Percentiles rank a stretch among this genome's conserved stretches.
Conservation (phyloP, 2,797 vertebrate genomes). For the Pagetopsis macropterus region DNA sequence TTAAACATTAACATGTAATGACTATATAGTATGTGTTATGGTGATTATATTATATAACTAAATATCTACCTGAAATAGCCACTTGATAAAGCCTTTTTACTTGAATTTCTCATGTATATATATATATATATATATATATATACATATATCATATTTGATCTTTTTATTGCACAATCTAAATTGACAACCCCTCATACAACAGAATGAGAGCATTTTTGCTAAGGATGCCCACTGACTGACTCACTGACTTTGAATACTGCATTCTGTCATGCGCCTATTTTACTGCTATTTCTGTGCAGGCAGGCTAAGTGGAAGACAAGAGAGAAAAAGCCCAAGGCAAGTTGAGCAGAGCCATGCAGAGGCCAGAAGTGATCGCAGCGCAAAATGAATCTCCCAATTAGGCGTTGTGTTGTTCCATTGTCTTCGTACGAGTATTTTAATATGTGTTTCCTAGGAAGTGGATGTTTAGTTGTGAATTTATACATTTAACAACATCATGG, state of each 20-base stretch:
- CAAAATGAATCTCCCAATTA: slow-evolving; percentile 48
- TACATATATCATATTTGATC: no score
- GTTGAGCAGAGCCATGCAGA: slow-evolving; percentile 35
- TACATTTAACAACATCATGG: background rate
- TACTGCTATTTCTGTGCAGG: slow-evolving; percentile 46
- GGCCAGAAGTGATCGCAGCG: slow-evolving; percentile 47
- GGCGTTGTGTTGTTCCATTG: slow-evolving; percentile 5
- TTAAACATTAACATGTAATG: no score
- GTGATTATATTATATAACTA: no score
- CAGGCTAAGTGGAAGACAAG: slow-evolving; percentile 47
- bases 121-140: no score
- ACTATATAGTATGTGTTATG: no score
- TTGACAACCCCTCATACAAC: no score
- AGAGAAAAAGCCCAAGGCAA: slow-evolving; percentile 33
- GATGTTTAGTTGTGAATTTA: background rate
- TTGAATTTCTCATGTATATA: no score
- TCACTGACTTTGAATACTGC: slow-evolving; percentile 13
- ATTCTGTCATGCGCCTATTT: slow-evolving; percentile 29
- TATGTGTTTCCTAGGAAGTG: slow-evolving; percentile 5
- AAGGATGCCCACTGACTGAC: slow-evolving; percentile 17
- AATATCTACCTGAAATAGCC: no score
- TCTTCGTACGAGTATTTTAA: slow-evolving; percentile 13
- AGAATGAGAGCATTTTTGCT: no score
- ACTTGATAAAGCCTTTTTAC: no score
- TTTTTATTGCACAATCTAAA: no score